Evolutionary conservation across 2,797 vertebrate genomes (phyloP), one percentile per base, ranked within the genome.

Genomic region (Etheostoma perlongum): DNA sequence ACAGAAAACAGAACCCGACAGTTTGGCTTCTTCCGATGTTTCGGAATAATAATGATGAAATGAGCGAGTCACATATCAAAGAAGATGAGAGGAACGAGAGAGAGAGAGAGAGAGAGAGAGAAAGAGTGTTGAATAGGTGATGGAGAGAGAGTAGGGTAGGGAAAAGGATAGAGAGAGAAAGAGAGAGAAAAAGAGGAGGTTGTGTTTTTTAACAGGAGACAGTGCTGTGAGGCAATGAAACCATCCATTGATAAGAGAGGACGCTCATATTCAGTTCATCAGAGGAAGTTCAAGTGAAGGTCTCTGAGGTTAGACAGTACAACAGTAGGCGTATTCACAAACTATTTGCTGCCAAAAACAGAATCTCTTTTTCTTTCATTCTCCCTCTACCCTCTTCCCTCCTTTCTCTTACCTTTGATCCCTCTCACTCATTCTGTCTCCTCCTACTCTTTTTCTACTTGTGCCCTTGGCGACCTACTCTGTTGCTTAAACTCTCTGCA

Each of bases 41-140:
- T 83, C 14, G 23, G 88, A 86, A 82, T 88, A 85, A 80, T 81
- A 88, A 88, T 67, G 65, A 88, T 68, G 65, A 80, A 85, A 77
- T 53, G 57, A 83, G 72, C 68, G 60, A 84, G 76, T 80, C 81
- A 77, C 73, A 72, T 79, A 85, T 86, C 79, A 72, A 33, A 83
- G 71, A 59, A 76, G 57, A 68, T 36, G 78, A 74, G 76, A 71
- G 25, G 40, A 66, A 36, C 0, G 10, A 30, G 67, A 46, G 40
- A 68, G 49, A 2, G 27, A 30, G 67, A 46, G 40, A 68, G 49
- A 2, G 27, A 67, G 59, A 21, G 15, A 57, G 23, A 18, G 23
- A 52, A 46, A 30, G 10, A 16, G 21, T 23, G 21, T 23, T 23
- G 21, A 23, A 23, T 23, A 23, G 21, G 21, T 23, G 21, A 23